Evolutionary conservation across 1,140 invertebrate species (phyloP), one percentile per base, ranked within the genome.

Genomic region (Diuraphis noxia): DNA sequence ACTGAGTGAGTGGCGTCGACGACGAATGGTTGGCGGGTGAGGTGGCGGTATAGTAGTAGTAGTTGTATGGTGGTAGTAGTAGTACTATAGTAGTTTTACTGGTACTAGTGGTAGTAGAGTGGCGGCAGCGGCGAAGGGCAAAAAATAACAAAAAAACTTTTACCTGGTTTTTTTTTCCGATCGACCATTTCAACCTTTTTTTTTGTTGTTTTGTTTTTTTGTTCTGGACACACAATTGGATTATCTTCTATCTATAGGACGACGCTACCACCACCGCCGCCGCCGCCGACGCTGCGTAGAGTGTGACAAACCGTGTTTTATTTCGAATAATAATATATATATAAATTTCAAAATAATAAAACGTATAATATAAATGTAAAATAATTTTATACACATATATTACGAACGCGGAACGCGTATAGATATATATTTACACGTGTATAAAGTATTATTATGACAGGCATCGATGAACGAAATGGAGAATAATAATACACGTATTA

Each of bases 81-180:
- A 56, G 85, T 56, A 85, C 36, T 56, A 87, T 87, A 56, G 85
- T 87, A 87, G 85, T 87, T 30, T 49, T 87, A 87, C 36, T 56
- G 38, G 85, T 87, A 87, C 49, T 87, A 38, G 46, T 87, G 52
- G n/a, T 86, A 52, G n/a, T 86, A 49, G 43, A 86, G 43, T 86
- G n/a, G 84, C 36, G n/a, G 82, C 46, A 34, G 84, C 46, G n/a
- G 21, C 41, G 63, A 85, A 92, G 63, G 77, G 77, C 56, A 88
- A 92, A 92, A 88, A 92, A 92, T 88, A 91, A 91, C 72, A 86
- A 84, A 91, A 88, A 92, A 91, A 91, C 77, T 91, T 91, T 79
- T 91, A 91, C 89, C 89, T 82, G 89, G n/a, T 81, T 91, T 91
- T 82, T 49, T 77, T 79, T 81, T n/a, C 43, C 34, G 36, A 82